Percentiles rank a stretch among this genome's conserved stretches.
Evolutionary conservation across 2,888 invertebrate species (phyloP).

Genomic region (Cacoxenus indagator): DNA sequence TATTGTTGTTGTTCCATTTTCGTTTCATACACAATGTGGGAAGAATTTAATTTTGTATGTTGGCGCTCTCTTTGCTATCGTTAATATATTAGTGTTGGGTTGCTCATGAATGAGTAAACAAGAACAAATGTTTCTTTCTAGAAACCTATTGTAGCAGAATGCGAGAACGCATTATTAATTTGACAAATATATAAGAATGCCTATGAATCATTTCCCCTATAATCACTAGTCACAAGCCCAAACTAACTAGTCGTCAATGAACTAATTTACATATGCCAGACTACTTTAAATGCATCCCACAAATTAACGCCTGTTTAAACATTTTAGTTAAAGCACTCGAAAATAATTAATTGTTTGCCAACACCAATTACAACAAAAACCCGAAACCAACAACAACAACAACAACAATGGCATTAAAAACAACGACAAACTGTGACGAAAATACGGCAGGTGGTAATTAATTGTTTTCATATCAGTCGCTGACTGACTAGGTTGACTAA

Average conservation of each 20-base stretch:
- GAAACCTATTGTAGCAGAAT: too few species aligned
- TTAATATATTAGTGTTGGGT: too few species aligned
- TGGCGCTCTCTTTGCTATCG: too few species aligned
- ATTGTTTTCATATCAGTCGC: conserved; percentile 16
- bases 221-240: too few species aligned
- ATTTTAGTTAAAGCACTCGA: conserved; percentile 10
- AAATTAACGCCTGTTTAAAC: conserved; percentile 9
- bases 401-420: neutral
- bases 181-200: too few species aligned
- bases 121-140: too few species aligned
- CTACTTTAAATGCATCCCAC: conserved; percentile 4
- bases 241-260: neutral
- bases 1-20: too few species aligned
- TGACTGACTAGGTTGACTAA: neutral
- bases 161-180: too few species aligned
- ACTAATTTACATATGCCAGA: neutral
- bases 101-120: too few species aligned
- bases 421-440: conserved; percentile 3
- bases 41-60: too few species aligned
- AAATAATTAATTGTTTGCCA: conserved; percentile 21
- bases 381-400: neutral
- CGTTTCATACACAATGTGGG: too few species aligned
- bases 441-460: conserved; percentile 17
- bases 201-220: too few species aligned
- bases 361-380: conserved; percentile 10